Evolutionary conservation across 92 coral and sea anemone genomes (phyloP).

Genomic region (Phenganax subtilis): DNA sequence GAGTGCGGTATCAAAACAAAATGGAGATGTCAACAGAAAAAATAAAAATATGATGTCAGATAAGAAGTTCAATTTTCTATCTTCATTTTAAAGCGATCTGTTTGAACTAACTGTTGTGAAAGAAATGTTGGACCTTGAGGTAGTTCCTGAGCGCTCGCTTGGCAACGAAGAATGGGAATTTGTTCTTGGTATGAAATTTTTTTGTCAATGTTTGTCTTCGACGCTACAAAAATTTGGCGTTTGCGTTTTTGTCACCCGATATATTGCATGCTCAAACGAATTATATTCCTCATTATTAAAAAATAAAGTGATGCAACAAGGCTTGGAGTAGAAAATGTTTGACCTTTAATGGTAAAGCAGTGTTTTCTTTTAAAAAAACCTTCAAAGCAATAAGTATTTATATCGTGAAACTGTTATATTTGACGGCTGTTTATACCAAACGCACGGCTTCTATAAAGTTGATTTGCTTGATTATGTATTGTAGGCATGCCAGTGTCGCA

Average conservation of each 20-base stretch:
- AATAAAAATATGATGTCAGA: conserved; percentile 31
- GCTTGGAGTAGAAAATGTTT: no score
- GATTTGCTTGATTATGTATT: neutral
- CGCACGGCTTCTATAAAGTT: no score
- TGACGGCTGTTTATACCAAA: no score
- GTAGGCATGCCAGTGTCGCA: conserved; percentile 96
- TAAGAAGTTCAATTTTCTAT: neutral
- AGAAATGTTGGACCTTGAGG: conserved; percentile 88
- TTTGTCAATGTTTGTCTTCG: conserved; percentile 10
- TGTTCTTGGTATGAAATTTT: conserved; percentile 61
- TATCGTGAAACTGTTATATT: no score
- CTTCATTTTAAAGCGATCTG: no score
- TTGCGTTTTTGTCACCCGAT: neutral
- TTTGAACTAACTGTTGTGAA: neutral
- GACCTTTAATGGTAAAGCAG: no score
- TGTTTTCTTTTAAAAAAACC: no score
- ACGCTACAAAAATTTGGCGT: neutral
- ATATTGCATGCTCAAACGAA: neutral
- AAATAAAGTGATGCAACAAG: no score
- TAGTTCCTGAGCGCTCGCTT: conserved; percentile 95
- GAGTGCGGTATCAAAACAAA: conserved; percentile 24
- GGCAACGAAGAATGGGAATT: conserved; percentile 99
- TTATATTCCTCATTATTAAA: no score
- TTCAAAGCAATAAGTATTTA: no score
- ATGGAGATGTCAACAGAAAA: conserved; percentile 38